Conservation (phyloP, 92 coral and sea anemone genomes). For the Paramuricea clavata region DNA sequence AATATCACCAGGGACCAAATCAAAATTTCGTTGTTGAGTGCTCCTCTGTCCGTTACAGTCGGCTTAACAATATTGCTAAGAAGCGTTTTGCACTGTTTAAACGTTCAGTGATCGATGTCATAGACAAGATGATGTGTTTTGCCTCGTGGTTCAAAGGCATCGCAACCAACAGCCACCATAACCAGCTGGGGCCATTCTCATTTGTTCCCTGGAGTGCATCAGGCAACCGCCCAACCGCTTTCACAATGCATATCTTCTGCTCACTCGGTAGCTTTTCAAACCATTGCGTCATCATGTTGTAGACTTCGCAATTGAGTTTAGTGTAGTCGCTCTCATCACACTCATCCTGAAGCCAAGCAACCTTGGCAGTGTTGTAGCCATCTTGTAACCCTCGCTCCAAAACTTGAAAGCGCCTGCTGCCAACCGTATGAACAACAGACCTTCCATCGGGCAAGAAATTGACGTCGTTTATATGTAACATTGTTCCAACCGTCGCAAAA, state of each 20-base stretch:
- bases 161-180: slow-evolving; percentile 93
- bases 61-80: slow-evolving; percentile 71
- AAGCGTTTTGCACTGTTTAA: slow-evolving; percentile 80
- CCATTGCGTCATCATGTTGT: slow-evolving; percentile 75
- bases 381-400: slow-evolving; percentile 69
- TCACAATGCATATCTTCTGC: slow-evolving; percentile 77
- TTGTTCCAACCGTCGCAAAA: slow-evolving; percentile 81
- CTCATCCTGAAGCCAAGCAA: slow-evolving; percentile 84
- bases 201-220: slow-evolving; percentile 37
- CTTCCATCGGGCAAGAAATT: slow-evolving; percentile 86
- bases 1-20: too few relatives aligned
- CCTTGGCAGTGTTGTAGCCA: slow-evolving; percentile 89
- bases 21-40: too few relatives aligned
- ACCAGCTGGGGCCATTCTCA: slow-evolving; percentile 77
- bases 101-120: slow-evolving; percentile 83
- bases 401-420: slow-evolving; percentile 76
- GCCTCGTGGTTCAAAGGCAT: slow-evolving; percentile 81
- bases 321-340: slow-evolving; percentile 65
- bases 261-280: slow-evolving; percentile 61
- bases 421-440: slow-evolving; percentile 80
- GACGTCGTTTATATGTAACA: slow-evolving; percentile 74
- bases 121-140: slow-evolving; percentile 84
- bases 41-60: slow-evolving; percentile 63
- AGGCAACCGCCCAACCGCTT: slow-evolving; percentile 87
- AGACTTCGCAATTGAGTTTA: slow-evolving; percentile 65